phyloP scores from a whole-genome alignment of 2,113 vertebrate genomes.

The Stercorarius parasiticus region DNA sequence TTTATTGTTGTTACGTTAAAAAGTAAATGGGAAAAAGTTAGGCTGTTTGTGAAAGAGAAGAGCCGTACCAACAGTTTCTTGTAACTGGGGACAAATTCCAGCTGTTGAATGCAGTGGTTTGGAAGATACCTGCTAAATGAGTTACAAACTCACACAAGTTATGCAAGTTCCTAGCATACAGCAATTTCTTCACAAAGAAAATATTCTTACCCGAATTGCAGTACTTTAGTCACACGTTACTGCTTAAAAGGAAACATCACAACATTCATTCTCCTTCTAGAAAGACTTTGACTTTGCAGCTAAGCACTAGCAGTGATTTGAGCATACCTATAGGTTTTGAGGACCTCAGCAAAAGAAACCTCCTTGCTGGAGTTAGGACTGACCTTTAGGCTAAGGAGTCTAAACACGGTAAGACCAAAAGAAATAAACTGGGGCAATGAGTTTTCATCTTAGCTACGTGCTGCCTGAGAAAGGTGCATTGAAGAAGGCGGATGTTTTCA shows the following conservation, averaged over 20 bases:
- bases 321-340: not conserved
- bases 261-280: not conserved
- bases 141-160: not conserved
- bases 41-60: not conserved
- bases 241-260: not conserved
- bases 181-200: not conserved
- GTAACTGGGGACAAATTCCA: not conserved
- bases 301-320: not conserved
- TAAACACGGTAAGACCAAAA: not conserved
- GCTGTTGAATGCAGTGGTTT: not conserved
- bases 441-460: not conserved
- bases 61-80: not conserved
- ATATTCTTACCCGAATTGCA: not conserved
- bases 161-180: not conserved
- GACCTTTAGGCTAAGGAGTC: not conserved
- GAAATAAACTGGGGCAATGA: rapidly evolving
- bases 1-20: not conserved
- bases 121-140: not conserved
- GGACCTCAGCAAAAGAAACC: not conserved
- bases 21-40: not conserved
- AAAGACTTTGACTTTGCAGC: rapidly evolving
- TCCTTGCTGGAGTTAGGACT: not conserved
- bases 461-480: not conserved
- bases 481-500: not conserved
- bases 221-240: not conserved